Evolutionary conservation across 2,888 invertebrate genomes (phyloP).

Genomic region (Antheraea assamensis): DNA sequence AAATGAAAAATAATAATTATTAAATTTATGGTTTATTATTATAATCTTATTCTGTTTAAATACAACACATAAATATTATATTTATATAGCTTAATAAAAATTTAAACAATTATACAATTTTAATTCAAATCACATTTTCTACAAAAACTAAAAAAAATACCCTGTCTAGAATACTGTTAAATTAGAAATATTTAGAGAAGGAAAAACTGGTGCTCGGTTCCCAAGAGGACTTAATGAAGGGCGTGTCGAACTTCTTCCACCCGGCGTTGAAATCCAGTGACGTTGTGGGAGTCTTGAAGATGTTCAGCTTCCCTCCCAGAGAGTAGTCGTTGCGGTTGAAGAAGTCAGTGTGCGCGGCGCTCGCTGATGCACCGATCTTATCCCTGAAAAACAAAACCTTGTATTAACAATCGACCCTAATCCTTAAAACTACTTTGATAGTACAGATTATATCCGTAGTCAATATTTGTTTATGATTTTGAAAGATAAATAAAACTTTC

Average conservation of each 20-base stretch:
- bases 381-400: constrained; percentile 15
- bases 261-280: constrained; percentile 21
- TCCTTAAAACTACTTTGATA: not conserved
- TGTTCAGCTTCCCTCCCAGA: constrained; percentile 21
- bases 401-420: not conserved
- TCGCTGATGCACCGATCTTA: constrained; percentile 21
- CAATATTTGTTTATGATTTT: not conserved
- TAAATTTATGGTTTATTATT: not conserved
- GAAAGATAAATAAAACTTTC: not conserved
- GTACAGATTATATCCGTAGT: not conserved
- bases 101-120: too few relatives aligned
- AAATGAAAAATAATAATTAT: too few relatives aligned
- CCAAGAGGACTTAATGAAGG: constrained; percentile 17
- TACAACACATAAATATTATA: too few relatives aligned
- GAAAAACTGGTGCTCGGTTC: constrained; percentile 16
- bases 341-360: constrained; percentile 18
- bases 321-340: constrained; percentile 22
- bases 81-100: too few relatives aligned
- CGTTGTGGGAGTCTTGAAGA: constrained; percentile 15
- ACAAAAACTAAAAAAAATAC: too few relatives aligned
- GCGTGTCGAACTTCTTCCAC: constrained; percentile 18
- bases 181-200: constrained; percentile 18
- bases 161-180: not conserved
- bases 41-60: not conserved
- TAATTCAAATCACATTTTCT: too few relatives aligned